These are phyloP conservation scores for Bemisia tabaci DNA, from an alignment of 1,140 invertebrate genomes.

Conservation along the genomic window DNA sequence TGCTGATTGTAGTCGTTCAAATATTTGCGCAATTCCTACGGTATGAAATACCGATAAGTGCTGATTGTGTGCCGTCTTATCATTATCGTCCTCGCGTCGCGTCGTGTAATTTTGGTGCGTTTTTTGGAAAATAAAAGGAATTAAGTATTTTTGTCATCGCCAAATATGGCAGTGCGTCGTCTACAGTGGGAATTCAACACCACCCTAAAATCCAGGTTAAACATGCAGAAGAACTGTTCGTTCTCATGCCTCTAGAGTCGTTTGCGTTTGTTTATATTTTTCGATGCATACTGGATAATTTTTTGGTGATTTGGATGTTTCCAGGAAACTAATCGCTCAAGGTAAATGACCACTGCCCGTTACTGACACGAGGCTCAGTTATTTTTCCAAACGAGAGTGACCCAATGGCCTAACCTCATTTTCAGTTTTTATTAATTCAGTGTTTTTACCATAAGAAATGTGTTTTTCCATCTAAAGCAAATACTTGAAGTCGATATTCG, in stretches of 20 bases:
- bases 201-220: neutral
- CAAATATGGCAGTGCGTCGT: conserved; percentile 13
- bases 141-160: conserved; percentile 9
- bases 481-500: too few relatives aligned
- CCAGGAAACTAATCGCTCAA: neutral
- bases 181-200: conserved; percentile 10
- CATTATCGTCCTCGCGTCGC: too few relatives aligned
- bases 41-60: too few relatives aligned
- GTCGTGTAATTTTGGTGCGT: neutral
- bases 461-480: too few relatives aligned
- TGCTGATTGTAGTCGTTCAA: neutral
- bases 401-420: too few relatives aligned
- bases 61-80: too few relatives aligned
- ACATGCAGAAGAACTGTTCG: conserved; percentile 4
- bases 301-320: neutral
- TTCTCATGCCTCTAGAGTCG: conserved; percentile 1
- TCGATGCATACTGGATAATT: neutral
- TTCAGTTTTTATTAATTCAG: too few relatives aligned
- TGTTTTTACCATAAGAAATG: too few relatives aligned
- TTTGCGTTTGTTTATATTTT: conserved; percentile 4
- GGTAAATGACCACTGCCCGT: neutral
- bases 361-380: too few relatives aligned
- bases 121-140: neutral
- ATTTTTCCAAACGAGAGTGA: too few relatives aligned
- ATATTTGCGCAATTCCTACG: neutral